Base-by-base conservation (phyloP, 30 jellyfish, hydroid and myxozoan species). In the Chironex yamaguchii region DNA sequence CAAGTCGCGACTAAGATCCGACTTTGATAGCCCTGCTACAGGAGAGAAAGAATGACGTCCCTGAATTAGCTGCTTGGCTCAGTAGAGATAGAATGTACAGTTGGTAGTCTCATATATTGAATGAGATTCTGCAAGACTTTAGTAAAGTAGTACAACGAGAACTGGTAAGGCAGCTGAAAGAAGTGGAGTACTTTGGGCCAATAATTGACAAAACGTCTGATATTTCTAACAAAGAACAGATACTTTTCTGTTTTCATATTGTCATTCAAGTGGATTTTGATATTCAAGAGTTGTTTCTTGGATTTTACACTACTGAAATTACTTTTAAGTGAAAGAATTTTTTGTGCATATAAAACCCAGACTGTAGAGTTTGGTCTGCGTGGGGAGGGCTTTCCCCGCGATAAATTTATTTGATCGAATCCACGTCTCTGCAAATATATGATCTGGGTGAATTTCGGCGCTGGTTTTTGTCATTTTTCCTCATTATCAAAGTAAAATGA, bases 11-110 rank as follows among this genome's bases (percentile, higher is more conserved):
- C 69, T 32, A 70, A 70, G 84, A 29, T 23, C 36, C 72, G 84
- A 70, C 12, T 23, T 70, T 70, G 36, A 70, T 70, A 70, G 84
- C 84, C 84, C 74, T 70, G 84, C 36, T 70, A 70, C 84, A 70
- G 75, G 84, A 70, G 36, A 11, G 24, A 70, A 70, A 70, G 36
- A 70, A 70, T 70, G 84, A 70, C 26, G 74, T 34, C 33, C 84
- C 84, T 70, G 84, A 70, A 70, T 70, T 70, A 75, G 87, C 76
- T 48, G 87, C 87, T 28, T 75, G 87, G 87, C 87, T 50, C 32
- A 75, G 53, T 49, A 50, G 87, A 75, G 87, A 49, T 76, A 33
- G 29, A 33, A 75, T 24, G 76, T 75, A 75, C 53, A 75, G 53
- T 28, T 75, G 76, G 76, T 76, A 49, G 76, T 75, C 87, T 50